These are phyloP conservation scores for Helobdella robusta DNA, from an alignment of 2,888 invertebrate genomes.

Conservation along the genomic window DNA sequence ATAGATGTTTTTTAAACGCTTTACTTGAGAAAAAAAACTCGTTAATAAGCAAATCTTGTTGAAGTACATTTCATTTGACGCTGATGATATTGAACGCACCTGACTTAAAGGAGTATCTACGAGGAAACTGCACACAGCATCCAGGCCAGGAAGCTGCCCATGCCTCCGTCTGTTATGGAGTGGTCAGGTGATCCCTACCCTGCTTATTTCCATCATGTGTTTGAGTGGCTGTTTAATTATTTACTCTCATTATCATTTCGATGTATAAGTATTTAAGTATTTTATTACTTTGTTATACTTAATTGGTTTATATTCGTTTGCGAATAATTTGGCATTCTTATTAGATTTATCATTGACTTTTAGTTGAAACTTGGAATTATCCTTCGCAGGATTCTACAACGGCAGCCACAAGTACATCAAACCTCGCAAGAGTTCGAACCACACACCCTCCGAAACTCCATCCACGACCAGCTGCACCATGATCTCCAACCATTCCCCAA, in stretches of 20 bases:
- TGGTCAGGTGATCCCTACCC: conserved; percentile 14
- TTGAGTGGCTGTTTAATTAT: neutral
- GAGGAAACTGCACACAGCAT: neutral
- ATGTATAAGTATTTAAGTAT: neutral
- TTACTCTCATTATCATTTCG: neutral
- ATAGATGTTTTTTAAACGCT: no score
- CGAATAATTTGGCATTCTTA: neutral
- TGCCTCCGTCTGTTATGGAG: neutral
- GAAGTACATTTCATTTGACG: no score
- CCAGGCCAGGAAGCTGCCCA: neutral
- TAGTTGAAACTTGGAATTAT: neutral
- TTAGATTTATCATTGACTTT: neutral
- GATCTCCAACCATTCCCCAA: no score
- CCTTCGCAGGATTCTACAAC: conserved; percentile 6
- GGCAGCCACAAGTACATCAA: conserved; percentile 20
- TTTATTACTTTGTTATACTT: neutral
- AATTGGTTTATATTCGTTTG: neutral
- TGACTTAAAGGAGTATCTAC: neutral
- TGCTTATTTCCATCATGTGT: no score
- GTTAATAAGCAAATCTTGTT: no score
- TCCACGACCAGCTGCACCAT: no score
- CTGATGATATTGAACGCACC: no score
- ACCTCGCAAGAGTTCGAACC: neutral
- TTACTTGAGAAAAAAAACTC: no score
- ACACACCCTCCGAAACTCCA: neutral